Percentiles rank a stretch among this genome's conserved stretches.
These are phyloP conservation scores for Amphiprion ocellaris DNA, from an alignment of 2,113 vertebrate species.

Conservation along the genomic window DNA sequence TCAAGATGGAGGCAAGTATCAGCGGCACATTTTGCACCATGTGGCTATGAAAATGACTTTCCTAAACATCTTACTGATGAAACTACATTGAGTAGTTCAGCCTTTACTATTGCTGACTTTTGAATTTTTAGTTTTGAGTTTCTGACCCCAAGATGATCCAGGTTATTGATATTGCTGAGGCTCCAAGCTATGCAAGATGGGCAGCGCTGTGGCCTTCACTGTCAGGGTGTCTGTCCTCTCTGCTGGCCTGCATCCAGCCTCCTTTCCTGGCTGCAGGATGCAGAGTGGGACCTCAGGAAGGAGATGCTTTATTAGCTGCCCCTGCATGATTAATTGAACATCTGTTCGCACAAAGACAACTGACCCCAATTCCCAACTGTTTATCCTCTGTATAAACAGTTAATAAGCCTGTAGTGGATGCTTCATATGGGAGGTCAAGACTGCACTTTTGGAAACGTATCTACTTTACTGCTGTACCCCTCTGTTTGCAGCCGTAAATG, in stretches of 20 bases:
- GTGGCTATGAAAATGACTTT: slow-evolving; percentile 1
- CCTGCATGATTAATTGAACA: slow-evolving; percentile 82
- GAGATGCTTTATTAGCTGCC: slow-evolving; percentile 76
- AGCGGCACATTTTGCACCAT: slow-evolving; percentile 6
- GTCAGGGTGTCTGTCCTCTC: slow-evolving; percentile 66
- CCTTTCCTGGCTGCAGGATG: slow-evolving; percentile 59
- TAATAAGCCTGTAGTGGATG: slow-evolving; percentile 67
- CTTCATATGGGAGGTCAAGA: slow-evolving; percentile 60
- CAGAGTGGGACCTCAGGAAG: slow-evolving; percentile 70
- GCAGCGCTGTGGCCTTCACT: slow-evolving; percentile 59
- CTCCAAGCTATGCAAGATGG: slow-evolving; percentile 7
- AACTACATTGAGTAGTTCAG: background rate
- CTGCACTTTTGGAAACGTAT: slow-evolving; percentile 30
- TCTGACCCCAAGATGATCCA: slow-evolving; percentile 4
- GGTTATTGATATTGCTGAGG: slow-evolving; percentile 20
- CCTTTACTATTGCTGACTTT: slow-evolving; percentile 31
- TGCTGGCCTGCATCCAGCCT: slow-evolving; percentile 65
- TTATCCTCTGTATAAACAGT: slow-evolving; percentile 77
- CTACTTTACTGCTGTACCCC: slow-evolving; percentile 9
- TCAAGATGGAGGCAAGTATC: background rate
- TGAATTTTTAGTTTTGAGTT: slow-evolving; percentile 37
- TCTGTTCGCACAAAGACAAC: slow-evolving; percentile 77
- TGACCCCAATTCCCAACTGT: slow-evolving; percentile 79
- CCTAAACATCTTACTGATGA: background rate
- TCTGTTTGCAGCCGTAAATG: slow-evolving; percentile 14